Conservation (phyloP, 2,113 vertebrate genomes). For the Anoplopoma fimbria region DNA sequence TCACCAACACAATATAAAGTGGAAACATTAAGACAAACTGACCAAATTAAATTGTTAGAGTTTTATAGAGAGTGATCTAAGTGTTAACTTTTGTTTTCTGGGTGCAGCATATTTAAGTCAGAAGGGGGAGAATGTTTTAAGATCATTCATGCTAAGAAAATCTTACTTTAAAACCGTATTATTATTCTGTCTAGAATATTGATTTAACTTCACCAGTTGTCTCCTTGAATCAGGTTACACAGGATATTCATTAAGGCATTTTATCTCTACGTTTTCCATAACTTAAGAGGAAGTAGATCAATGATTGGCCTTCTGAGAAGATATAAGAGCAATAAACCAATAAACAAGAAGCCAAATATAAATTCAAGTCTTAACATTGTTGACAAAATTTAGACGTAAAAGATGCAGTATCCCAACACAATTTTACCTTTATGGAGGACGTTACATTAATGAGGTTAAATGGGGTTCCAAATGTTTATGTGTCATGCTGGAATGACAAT, state of each 20-base stretch:
- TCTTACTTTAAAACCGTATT: slow-evolving; percentile 9
- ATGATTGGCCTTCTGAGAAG: background rate
- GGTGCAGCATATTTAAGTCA: slow-evolving; percentile 2
- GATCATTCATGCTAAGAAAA: slow-evolving; percentile 1
- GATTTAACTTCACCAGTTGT: background rate
- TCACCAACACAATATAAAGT: slow-evolving; percentile 57
- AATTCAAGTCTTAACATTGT: slow-evolving; percentile 31
- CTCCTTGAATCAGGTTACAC: background rate
- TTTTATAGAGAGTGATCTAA: slow-evolving; percentile 21
- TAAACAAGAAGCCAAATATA: slow-evolving; percentile 20
- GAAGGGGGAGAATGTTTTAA: background rate
- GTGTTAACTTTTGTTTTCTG: slow-evolving; percentile 28
- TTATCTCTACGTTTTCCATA: background rate
- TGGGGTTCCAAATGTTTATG: slow-evolving; percentile 57
- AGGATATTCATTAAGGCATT: slow-evolving; percentile 5
- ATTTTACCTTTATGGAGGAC: slow-evolving; percentile 60
- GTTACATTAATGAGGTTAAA: slow-evolving; percentile 64
- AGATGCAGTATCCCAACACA: slow-evolving; percentile 85
- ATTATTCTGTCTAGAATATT: slow-evolving; percentile 5
- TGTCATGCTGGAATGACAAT: slow-evolving; percentile 68
- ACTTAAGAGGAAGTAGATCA: background rate
- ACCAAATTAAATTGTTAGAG: slow-evolving; percentile 48
- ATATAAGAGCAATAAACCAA: background rate
- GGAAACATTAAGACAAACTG: slow-evolving; percentile 60
- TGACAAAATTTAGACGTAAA: slow-evolving; percentile 68